Conservation (phyloP, 2,888 invertebrate genomes). For the Hipparchia sbordonii region DNA sequence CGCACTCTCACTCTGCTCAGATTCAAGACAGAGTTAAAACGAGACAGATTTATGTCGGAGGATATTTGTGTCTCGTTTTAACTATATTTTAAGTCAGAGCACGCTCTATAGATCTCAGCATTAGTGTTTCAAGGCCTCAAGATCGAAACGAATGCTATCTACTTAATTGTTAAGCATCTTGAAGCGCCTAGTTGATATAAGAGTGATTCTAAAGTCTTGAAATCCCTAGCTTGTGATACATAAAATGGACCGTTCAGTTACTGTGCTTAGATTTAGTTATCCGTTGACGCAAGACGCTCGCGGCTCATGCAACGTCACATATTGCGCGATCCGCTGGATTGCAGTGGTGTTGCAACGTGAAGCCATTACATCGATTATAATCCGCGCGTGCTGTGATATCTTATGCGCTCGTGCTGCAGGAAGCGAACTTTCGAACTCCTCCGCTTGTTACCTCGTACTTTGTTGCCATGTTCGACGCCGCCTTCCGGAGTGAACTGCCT, state of each 20-base stretch:
- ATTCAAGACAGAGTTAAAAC: no score
- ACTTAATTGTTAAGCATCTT: no score
- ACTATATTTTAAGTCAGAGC: no score
- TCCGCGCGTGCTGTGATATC: slow-evolving; percentile 72
- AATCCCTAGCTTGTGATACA: neutral
- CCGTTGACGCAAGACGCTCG: slow-evolving; percentile 33
- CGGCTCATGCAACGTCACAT: slow-evolving; percentile 45
- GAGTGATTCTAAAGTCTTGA: neutral
- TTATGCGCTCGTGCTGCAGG: slow-evolving; percentile 61
- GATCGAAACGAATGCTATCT: no score
- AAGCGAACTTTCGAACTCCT: slow-evolving; percentile 70
- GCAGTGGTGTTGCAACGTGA: slow-evolving; percentile 71
- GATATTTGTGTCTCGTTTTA: no score
- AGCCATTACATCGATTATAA: slow-evolving; percentile 71
- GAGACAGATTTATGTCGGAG: no score
- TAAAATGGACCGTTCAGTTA: neutral
- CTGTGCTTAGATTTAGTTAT: neutral
- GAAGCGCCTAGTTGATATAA: neutral
- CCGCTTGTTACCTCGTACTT: slow-evolving; percentile 51
- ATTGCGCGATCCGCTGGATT: slow-evolving; percentile 69
- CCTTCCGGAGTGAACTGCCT: slow-evolving; percentile 38
- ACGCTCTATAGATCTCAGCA: no score
- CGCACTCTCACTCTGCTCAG: no score
- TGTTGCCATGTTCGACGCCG: slow-evolving; percentile 24
- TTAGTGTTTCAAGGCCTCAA: no score